Conservation (phyloP, 2,113 vertebrate species). For the Varanus salvator region DNA sequence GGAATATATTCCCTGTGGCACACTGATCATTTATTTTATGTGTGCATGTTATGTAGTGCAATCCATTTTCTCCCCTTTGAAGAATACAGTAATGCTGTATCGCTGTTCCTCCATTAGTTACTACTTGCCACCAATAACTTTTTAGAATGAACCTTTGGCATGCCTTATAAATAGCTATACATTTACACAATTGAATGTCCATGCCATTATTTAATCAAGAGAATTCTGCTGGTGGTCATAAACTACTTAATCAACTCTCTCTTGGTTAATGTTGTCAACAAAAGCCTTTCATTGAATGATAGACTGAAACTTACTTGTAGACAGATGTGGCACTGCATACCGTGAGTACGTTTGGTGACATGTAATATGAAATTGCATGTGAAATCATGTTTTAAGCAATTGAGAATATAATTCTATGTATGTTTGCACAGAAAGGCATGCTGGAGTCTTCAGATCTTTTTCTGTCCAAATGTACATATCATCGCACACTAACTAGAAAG, state of each 20-base stretch:
- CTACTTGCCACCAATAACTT: conserved; percentile 46
- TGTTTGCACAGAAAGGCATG: no score
- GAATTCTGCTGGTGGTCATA: conserved; percentile 52
- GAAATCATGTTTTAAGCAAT: conserved; percentile 1
- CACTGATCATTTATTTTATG: conserved; percentile 49
- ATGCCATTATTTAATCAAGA: conserved; percentile 60
- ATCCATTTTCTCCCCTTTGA: conserved; percentile 51
- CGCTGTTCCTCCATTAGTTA: conserved; percentile 58
- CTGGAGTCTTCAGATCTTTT: no score
- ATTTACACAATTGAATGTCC: conserved; percentile 63
- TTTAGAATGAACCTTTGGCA: conserved; percentile 54
- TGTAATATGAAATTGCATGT: conserved; percentile 26
- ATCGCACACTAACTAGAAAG: not conserved
- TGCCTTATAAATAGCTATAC: conserved; percentile 62
- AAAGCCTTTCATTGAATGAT: conserved; percentile 55
- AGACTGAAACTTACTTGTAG: conserved; percentile 44
- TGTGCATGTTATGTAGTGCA: conserved; percentile 21
- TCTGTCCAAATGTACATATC: no score
- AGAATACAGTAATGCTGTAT: conserved; percentile 39
- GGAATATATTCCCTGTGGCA: conserved; percentile 38
- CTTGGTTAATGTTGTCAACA: conserved; percentile 52
- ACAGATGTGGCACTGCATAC: not conserved
- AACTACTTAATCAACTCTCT: conserved; percentile 57
- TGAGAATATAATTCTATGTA: not conserved
- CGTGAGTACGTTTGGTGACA: not conserved